phyloP scores from a whole-genome alignment of 2,113 vertebrate genomes.

The Nyctereutes procyonoides region DNA sequence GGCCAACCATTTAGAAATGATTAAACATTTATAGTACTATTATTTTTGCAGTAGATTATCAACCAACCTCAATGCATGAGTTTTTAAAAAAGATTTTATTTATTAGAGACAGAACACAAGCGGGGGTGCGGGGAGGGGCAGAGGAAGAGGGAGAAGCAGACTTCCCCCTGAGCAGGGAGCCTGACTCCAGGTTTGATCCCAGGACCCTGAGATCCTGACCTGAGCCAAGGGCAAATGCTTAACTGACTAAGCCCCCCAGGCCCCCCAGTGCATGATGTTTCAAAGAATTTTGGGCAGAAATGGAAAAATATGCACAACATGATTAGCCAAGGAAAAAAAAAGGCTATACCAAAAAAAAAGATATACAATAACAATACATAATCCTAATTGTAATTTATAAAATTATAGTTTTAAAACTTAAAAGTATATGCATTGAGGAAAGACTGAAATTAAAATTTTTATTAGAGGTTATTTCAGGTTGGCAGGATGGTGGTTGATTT shows the following conservation, averaged over 20 bases:
- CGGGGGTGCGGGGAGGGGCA: no score
- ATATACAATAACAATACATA: background rate
- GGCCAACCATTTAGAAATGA: background rate
- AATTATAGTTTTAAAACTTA: background rate
- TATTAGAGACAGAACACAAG: background rate
- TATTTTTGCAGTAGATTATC: background rate
- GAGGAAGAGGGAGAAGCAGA: no score
- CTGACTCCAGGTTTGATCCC: no score
- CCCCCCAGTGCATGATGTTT: background rate
- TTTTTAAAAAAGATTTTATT: background rate
- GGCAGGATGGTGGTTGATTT: background rate
- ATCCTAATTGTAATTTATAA: background rate
- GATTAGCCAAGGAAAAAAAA: background rate
- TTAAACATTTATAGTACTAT: background rate
- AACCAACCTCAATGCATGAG: background rate
- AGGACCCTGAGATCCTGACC: background rate
- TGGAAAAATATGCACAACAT: background rate
- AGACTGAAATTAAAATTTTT: background rate
- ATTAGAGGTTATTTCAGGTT: background rate
- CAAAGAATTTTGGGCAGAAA: background rate
- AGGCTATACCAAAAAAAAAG: background rate
- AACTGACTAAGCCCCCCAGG: background rate
- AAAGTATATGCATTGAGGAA: background rate
- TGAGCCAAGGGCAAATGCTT: background rate
- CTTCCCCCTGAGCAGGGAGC: no score